A percentile compares a stretch with the other conserved stretches of the same genome.
These are phyloP conservation scores for Pachyuromys duprasi DNA, from an alignment of 2,797 vertebrate species.

Conservation along the genomic window DNA sequence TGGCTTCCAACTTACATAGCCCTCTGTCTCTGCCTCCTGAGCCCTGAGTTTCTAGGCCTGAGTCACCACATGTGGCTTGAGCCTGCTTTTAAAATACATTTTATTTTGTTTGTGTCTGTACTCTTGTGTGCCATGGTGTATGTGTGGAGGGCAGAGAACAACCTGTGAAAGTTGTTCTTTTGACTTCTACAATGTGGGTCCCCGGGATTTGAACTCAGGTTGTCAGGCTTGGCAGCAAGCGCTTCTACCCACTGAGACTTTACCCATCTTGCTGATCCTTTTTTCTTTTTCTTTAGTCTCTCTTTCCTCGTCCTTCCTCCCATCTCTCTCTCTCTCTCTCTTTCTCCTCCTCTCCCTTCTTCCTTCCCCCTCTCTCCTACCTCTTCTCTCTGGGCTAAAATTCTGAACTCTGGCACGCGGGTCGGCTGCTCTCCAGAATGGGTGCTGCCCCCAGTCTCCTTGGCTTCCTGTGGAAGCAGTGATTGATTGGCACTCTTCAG, in stretches of 20 bases:
- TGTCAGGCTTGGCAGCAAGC: not conserved
- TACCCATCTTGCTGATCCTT: not conserved
- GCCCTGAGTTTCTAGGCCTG: not conserved
- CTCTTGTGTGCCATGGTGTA: no score
- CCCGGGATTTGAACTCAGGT: not conserved
- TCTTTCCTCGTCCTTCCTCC: no score
- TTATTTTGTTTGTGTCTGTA: not conserved
- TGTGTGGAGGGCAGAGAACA: not conserved
- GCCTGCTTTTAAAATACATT: not conserved
- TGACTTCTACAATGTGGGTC: not conserved
- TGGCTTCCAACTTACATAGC: not conserved
- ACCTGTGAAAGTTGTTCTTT: not conserved
- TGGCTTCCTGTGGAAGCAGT: rapidly evolving
- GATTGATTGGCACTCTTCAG: not conserved
- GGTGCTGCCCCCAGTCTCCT: not conserved
- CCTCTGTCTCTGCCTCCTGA: not conserved
- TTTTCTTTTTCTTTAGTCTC: no score
- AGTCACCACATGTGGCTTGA: not conserved
- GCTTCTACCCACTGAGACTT: not conserved
- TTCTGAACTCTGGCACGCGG: not conserved
- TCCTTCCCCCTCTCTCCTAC: no score
- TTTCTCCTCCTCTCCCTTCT: no score
- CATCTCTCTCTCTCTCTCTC: not conserved
- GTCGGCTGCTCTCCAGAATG: not conserved
- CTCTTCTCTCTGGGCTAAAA: not conserved